Percentiles rank a stretch among this genome's conserved stretches.
Evolutionary conservation across 2,797 vertebrate species (phyloP).

Genomic region (Lacerta bilineata): DNA sequence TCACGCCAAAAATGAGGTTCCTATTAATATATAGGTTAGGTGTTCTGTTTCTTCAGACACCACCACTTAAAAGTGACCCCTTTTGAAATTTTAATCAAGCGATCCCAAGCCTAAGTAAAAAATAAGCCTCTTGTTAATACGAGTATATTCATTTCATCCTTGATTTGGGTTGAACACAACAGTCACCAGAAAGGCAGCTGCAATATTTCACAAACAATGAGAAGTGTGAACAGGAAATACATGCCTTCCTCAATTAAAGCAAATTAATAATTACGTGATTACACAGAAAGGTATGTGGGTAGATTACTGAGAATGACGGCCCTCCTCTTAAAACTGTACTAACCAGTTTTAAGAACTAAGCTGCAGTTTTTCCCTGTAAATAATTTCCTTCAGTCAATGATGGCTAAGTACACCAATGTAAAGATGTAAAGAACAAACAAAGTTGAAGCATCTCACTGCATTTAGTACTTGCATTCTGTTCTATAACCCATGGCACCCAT

Average conservation of each 20-base stretch:
- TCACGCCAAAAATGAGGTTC: no score
- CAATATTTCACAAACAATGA: not conserved
- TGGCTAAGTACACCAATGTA: not conserved
- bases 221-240: slow-evolving; percentile 27
- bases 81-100: not conserved
- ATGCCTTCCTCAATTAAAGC: not conserved
- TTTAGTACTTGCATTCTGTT: not conserved
- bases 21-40: not conserved
- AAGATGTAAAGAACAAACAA: not conserved
- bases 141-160: not conserved
- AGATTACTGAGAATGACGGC: not conserved
- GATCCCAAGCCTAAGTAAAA: not conserved
- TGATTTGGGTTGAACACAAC: not conserved
- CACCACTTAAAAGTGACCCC: not conserved
- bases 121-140: not conserved
- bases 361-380: not conserved
- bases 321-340: slow-evolving; percentile 1
- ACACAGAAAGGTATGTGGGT: not conserved
- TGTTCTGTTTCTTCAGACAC: not conserved
- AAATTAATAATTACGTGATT: not conserved
- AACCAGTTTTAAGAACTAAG: not conserved
- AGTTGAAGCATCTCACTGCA: not conserved
- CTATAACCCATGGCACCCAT: not conserved
- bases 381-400: not conserved
- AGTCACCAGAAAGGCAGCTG: not conserved